phyloP scores from a whole-genome alignment of 2,113 vertebrate genomes.

The Scalopus aquaticus region DNA sequence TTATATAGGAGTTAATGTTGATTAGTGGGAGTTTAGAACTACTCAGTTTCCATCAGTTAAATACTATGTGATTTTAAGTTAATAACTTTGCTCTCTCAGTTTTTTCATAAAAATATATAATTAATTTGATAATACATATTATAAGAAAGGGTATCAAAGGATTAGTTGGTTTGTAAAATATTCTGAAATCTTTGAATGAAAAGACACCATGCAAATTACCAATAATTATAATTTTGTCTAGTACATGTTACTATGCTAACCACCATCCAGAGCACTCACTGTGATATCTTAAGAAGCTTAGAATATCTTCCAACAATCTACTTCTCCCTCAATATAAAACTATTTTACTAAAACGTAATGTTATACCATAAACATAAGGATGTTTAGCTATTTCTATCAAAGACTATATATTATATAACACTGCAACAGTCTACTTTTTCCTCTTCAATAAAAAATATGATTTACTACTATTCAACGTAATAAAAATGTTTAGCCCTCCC shows the following conservation, averaged over 20 bases:
- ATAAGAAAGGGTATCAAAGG: slow-evolving; percentile 22
- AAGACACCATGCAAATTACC: slow-evolving; percentile 53
- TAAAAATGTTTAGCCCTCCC: slow-evolving; percentile 16
- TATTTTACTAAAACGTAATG: slow-evolving; percentile 9
- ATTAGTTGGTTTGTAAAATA: slow-evolving; percentile 63
- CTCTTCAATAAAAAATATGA: no score
- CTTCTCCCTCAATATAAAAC: slow-evolving; percentile 19
- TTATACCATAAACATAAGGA: not conserved
- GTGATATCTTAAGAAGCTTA: slow-evolving; percentile 18
- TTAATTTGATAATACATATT: slow-evolving; percentile 47
- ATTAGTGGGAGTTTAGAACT: not conserved
- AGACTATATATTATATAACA: not conserved
- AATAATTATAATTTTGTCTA: slow-evolving; percentile 45
- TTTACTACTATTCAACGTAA: not conserved
- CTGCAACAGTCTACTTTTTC: no score
- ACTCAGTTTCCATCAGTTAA: slow-evolving; percentile 22
- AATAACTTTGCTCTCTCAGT: slow-evolving; percentile 33
- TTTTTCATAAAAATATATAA: slow-evolving; percentile 34
- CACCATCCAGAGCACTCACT: not conserved
- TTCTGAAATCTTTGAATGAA: slow-evolving; percentile 53
- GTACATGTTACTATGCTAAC: slow-evolving; percentile 16
- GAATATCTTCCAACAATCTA: not conserved
- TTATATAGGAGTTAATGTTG: not conserved
- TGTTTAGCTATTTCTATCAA: not conserved
- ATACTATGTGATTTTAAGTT: slow-evolving; percentile 3